Conservation (phyloP, 2,888 invertebrate species). For the Ectropis crepuscularia region DNA sequence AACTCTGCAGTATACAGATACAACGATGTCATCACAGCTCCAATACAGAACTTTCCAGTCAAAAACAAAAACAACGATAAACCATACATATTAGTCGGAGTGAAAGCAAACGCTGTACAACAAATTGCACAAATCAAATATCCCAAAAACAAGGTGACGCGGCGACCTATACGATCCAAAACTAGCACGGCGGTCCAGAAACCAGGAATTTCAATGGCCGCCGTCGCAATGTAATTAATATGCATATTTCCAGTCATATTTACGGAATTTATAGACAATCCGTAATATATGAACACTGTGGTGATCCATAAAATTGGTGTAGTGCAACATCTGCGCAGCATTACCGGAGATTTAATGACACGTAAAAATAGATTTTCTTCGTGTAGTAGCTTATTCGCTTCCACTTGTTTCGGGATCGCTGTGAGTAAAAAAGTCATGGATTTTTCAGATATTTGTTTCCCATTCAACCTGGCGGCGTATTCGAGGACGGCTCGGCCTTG, state of each 20-base stretch:
- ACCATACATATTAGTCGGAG: constrained; percentile 64
- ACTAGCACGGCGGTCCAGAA: constrained; percentile 86
- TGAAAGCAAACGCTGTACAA: constrained; percentile 81
- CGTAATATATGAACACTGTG: constrained; percentile 91
- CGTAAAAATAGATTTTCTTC: constrained; percentile 61
- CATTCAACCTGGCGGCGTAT: constrained; percentile 86
- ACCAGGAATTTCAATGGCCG: constrained; percentile 89
- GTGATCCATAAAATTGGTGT: constrained; percentile 92
- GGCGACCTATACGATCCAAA: constrained; percentile 86
- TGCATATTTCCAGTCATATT: constrained; percentile 90
- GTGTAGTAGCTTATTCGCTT: constrained; percentile 42
- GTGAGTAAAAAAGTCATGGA: constrained; percentile 68
- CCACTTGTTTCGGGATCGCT: constrained; percentile 59
- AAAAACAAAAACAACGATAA: constrained; percentile 78
- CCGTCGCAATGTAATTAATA: constrained; percentile 88
- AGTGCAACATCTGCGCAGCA: constrained; percentile 85
- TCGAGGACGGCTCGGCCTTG: constrained; percentile 85
- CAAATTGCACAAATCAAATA: constrained; percentile 76
- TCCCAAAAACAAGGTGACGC: constrained; percentile 65
- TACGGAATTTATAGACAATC: constrained; percentile 91
- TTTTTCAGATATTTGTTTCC: constrained; percentile 76
- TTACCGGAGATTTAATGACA: constrained; percentile 80
- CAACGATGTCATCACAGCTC: constrained; percentile 86
- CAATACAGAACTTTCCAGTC: constrained; percentile 87
- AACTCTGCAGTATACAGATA: constrained; percentile 89